These are phyloP conservation scores for Brachypteracias leptosomus DNA, from an alignment of 2,113 vertebrate genomes.

Conservation along the genomic window DNA sequence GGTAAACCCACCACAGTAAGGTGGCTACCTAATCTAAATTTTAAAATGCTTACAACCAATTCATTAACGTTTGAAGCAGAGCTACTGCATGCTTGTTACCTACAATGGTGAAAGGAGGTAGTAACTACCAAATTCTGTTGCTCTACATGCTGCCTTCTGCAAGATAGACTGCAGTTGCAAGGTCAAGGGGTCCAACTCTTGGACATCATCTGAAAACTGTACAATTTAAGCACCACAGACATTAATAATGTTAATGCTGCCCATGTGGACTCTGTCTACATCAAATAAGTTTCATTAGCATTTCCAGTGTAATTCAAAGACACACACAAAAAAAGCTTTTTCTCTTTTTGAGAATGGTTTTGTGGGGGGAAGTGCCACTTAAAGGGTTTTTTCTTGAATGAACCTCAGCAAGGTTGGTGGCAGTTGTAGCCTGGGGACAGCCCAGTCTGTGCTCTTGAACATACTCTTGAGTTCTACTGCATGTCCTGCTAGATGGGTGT, in stretches of 20 bases:
- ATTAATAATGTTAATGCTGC: neutral
- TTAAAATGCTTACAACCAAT: neutral
- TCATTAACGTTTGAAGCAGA: neutral
- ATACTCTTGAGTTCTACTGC: neutral
- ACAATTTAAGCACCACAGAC: neutral
- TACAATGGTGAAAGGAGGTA: neutral
- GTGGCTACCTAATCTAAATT: neutral
- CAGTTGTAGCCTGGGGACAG: neutral
- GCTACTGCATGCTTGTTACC: neutral
- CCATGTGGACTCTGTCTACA: neutral
- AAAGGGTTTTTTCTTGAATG: neutral
- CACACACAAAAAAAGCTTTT: neutral
- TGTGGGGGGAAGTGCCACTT: neutral
- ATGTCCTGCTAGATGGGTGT: accelerated
- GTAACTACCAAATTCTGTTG: neutral
- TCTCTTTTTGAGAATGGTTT: neutral
- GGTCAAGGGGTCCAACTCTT: neutral
- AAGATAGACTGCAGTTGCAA: neutral
- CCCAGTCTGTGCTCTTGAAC: neutral
- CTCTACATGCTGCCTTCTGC: neutral
- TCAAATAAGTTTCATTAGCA: neutral
- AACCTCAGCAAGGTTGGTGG: neutral
- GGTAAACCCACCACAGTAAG: too few relatives aligned
- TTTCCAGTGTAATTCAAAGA: neutral
- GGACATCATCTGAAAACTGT: neutral